Conservation (phyloP, 1,140 invertebrate species). For the Drosophila eugracilis region DNA sequence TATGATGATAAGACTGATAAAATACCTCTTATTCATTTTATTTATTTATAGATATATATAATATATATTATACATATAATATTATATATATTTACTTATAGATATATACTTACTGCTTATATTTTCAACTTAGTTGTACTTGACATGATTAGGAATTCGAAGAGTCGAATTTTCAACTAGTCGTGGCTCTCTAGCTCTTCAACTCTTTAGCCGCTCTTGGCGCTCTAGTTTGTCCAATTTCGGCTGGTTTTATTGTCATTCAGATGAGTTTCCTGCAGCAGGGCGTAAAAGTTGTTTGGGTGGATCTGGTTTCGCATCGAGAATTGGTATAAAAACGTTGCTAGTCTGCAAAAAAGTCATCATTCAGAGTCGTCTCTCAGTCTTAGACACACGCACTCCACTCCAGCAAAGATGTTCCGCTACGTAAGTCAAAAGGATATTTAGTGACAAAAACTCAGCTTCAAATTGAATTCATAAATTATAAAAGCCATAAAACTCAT, state of each 20-base stretch:
- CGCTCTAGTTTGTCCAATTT: slow-evolving; percentile 60
- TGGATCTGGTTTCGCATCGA: slow-evolving; percentile 47
- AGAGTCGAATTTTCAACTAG: slow-evolving; percentile 13
- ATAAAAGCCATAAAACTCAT: not conserved
- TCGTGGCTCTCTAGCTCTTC: slow-evolving; percentile 16
- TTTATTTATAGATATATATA: no score
- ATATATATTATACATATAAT: no score
- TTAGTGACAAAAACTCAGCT: no score
- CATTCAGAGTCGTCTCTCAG: slow-evolving; percentile 57
- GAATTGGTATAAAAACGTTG: slow-evolving; percentile 70
- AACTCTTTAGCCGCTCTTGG: slow-evolving; percentile 15
- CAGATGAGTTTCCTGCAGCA: slow-evolving; percentile 73
- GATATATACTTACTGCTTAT: not conserved
- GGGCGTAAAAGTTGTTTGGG: slow-evolving; percentile 46
- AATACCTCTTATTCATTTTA: no score
- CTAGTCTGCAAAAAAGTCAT: slow-evolving; percentile 43
- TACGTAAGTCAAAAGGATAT: slow-evolving; percentile 59
- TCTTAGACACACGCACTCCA: slow-evolving; percentile 38
- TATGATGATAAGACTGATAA: no score
- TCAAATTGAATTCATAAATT: not conserved
- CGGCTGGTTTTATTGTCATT: slow-evolving; percentile 66
- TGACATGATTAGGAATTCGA: slow-evolving; percentile 26
- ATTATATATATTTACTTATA: no score
- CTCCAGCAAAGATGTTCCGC: slow-evolving; percentile 70
- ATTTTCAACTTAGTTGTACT: slow-evolving; percentile 9